Evolutionary conservation across 2,113 vertebrate species (phyloP), one percentile per base, ranked within the genome.

Genomic region (Dasyprocta punctata): DNA sequence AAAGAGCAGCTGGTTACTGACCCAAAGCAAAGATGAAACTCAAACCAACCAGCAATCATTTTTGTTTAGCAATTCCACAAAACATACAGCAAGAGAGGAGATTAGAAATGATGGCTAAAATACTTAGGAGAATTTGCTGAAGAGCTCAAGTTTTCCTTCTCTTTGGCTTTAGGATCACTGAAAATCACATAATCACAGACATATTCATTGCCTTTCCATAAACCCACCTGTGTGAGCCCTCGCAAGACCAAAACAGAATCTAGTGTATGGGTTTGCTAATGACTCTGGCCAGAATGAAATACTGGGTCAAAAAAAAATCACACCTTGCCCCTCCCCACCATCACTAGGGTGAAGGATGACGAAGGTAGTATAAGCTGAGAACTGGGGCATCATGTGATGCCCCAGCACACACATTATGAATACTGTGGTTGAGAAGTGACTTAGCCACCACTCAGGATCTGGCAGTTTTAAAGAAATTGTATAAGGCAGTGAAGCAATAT

Each of bases 391-490:
- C 81, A 54, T 49, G 16, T 20, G 52, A 73, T 63, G 11, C 13
- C 58, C 19, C 38, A 83, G 38, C 5, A 92, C 38, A 92, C 38
- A 26, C 58, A 77, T 83, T 83, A 60, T 69, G 11, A 90, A 80
- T 41, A 7, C 77, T 16, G 65, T 73, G 22, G 26, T 8, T 96
- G 67, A 92, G 61, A 86, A 86, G 49, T 94, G 44, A 92, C 30
- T 84, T 78, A 75, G 26, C 84, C 67, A 95, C 16, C 38, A 83
- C 63, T 49, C 85, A 92, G 49, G 49, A 84, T 69, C 88, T 88
- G 61, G 41, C 22, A 90, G 58, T 47, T 36, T 90, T 82, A 90
- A n/a, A 97, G 75, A 94, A 92, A 49, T 95, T 96, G 63, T 90
- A 36, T 24, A 58, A 36, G 54, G 1, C 0, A 88, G n/a, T 81